These are phyloP conservation scores for Trachelipus rathkii DNA, from an alignment of 1,140 invertebrate species.

Conservation along the genomic window DNA sequence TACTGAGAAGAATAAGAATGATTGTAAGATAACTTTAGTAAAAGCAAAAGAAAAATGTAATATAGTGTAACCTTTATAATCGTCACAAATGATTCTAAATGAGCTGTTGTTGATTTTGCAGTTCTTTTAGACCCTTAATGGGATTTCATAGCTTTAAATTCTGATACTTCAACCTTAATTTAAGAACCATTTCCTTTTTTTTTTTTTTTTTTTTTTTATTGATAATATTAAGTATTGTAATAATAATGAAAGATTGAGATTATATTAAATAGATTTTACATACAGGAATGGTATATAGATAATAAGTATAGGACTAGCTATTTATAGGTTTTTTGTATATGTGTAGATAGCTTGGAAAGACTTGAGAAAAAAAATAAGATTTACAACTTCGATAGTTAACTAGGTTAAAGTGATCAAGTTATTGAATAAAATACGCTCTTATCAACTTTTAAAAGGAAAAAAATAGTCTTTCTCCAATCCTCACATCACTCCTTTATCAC, in stretches of 20 bases:
- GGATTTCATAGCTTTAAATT: too few species aligned
- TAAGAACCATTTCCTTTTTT: not conserved
- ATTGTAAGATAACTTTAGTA: too few species aligned
- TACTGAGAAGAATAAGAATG: too few species aligned
- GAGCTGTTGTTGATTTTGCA: not conserved
- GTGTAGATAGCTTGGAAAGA: conserved; percentile 1
- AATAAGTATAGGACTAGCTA: not conserved
- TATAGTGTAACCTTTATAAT: too few species aligned
- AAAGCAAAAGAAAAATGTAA: too few species aligned
- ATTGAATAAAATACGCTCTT: not conserved
- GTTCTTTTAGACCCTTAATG: too few species aligned
- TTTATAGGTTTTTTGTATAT: not conserved
- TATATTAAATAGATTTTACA: not conserved
- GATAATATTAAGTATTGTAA: not conserved
- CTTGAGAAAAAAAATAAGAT: not conserved
- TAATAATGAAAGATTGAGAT: not conserved
- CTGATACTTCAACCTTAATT: not conserved
- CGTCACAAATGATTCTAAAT: not conserved
- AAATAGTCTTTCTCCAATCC: too few species aligned
- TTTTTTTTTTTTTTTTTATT: too few species aligned
- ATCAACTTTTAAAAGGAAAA: not conserved
- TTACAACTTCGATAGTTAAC: not conserved
- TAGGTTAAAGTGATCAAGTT: not conserved
- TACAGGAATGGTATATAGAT: not conserved
- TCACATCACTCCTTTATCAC: too few species aligned